Base-by-base conservation (phyloP, 2,113 vertebrate genomes). In the Motacilla alba region DNA sequence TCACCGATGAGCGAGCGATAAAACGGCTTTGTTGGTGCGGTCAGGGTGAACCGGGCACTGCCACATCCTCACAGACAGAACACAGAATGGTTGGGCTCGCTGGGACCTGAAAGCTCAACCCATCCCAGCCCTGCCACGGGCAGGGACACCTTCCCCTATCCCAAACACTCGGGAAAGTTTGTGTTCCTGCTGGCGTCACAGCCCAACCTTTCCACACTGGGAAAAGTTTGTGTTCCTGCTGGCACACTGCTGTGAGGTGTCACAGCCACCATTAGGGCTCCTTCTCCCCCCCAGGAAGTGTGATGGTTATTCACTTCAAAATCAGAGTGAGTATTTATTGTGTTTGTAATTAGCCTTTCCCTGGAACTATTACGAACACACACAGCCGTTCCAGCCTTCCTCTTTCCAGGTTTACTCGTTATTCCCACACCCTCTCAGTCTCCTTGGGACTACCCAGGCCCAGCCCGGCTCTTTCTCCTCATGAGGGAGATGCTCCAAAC, bases 251-350 rank as follows among this genome's bases (percentile, higher is more conserved):
- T 6, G 6, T 2, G 64, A 30, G 21, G 47, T 3, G n/a, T 13
- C 60, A 41, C 0, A 19, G 33, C 35, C 2, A 9, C 4, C 2
- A 11, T 1, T 1, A 28, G 21, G 0, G 33, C 41, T 52, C 56
- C 78, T 13, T 24, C 13, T 64, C 11, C 46, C 6, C 44, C 7
- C 7, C 4, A 4, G 75, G 33, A 50, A 37, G 27, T 0, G 15
- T 10, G 39, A 43, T 2, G 2, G 20, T 12, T 43, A 12, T 5
- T 33, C 15, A 2, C 23, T 13, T 24, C 21, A 43, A 31, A 58
- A 53, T 5, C 46, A 31, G 52, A 47, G 58, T 7, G 28, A 46
- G 3, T 35, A 6, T 22, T 16, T 11, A 31, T 18, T 50, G 66
- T 0, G 6, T 47, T 47, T 47, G 35, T 28, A 22, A 67, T 53